A percentile compares a stretch with the other conserved stretches of the same genome.
Conservation (phyloP, 2,113 vertebrate species). For the Junco hyemalis region DNA sequence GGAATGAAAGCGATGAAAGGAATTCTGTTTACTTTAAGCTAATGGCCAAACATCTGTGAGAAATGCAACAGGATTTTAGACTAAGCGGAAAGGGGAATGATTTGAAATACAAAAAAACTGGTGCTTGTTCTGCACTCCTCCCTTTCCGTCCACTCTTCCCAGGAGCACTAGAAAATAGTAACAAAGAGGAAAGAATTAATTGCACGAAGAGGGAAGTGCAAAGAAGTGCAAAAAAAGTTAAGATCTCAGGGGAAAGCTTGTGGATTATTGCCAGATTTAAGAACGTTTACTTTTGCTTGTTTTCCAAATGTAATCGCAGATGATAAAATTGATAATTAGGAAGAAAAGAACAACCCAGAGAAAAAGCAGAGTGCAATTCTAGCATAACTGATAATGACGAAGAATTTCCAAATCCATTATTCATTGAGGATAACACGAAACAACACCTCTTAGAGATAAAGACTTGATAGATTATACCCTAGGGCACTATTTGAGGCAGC, state of each 20-base stretch:
- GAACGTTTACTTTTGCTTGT: background rate
- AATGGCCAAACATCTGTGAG: background rate
- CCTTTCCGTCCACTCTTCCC: slow-evolving; percentile 21
- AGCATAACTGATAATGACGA: background rate
- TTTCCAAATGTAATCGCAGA: background rate
- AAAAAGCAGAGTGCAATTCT: background rate
- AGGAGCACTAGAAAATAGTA: background rate
- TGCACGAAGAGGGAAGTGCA: background rate
- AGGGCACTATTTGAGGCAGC: background rate
- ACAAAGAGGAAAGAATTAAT: slow-evolving; percentile 25
- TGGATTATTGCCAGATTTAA: background rate
- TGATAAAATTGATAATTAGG: background rate
- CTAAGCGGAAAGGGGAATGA: background rate
- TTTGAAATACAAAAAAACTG: background rate
- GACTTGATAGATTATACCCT: background rate
- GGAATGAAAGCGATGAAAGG: background rate
- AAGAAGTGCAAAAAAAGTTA: background rate
- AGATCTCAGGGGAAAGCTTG: background rate
- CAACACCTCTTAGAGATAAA: background rate
- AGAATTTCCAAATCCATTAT: slow-evolving; percentile 3
- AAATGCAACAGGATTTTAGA: background rate
- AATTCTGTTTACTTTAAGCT: slow-evolving; percentile 31
- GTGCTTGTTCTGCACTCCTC: background rate
- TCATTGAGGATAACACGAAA: background rate
- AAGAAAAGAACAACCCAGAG: background rate